These are phyloP conservation scores for Tapirus terrestris DNA, from an alignment of 2,113 vertebrate species.

Conservation along the genomic window DNA sequence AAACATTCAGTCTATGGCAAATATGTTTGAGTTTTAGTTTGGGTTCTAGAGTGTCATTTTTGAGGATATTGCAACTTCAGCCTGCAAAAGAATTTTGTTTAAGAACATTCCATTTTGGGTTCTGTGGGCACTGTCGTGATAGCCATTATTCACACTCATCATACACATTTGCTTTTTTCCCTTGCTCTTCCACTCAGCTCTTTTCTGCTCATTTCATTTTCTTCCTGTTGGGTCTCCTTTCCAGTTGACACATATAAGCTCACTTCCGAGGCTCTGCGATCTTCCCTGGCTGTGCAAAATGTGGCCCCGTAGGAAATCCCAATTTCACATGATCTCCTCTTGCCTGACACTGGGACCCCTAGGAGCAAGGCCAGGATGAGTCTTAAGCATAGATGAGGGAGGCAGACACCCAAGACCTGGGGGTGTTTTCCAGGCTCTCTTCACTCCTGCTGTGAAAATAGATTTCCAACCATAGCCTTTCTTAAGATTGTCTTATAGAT, in stretches of 20 bases:
- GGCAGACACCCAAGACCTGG: background rate
- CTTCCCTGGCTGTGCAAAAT: background rate
- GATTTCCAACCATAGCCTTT: background rate
- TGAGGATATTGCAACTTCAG: background rate
- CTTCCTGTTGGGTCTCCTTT: background rate
- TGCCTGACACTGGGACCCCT: background rate
- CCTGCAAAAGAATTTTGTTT: background rate
- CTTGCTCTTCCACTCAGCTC: background rate
- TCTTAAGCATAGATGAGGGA: background rate
- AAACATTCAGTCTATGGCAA: background rate
- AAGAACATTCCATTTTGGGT: background rate
- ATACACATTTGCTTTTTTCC: background rate
- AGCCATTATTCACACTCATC: background rate
- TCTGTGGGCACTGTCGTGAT: background rate
- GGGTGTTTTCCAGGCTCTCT: background rate
- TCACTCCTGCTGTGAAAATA: background rate
- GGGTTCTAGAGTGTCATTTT: background rate
- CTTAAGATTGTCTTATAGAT: background rate
- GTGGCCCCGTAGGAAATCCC: background rate
- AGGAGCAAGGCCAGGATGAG: background rate
- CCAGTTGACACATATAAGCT: background rate
- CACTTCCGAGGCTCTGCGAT: background rate
- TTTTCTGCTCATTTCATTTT: background rate
- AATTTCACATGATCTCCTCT: background rate
- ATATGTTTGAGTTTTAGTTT: slow-evolving; percentile 29